Base-by-base conservation (phyloP, 2,888 invertebrate genomes). In the Atherix ibis region DNA sequence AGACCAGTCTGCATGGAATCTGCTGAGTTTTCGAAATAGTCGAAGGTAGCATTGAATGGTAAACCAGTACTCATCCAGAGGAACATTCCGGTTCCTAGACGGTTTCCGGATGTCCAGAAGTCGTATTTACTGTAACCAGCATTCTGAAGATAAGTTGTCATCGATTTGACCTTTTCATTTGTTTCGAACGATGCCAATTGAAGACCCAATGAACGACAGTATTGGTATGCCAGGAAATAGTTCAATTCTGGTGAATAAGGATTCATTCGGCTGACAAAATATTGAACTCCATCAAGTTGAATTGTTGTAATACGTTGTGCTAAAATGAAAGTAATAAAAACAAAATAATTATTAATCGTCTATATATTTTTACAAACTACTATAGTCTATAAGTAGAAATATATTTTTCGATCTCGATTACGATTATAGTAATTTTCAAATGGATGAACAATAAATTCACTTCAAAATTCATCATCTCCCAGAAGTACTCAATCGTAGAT, bases 51-150 rank as follows among this genome's bases (percentile, higher is more conserved):
- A 58, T 87, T 85, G 64, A 85, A 83, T 22, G 84, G 83, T 39
- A 83, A 62, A 10, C 85, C 85, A 22, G 83, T 82, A 55, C 83
- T 84, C 84, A 85, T 83, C 85, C 85, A 87, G 38, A 85, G 64
- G 59, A 80, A 78, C 80, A 83, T 84, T 50, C 82, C 80, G 12
- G 84, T 83, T 22, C 85, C 85, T 38, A 87, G 65, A 47, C 80
- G 76, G 61, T 87, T 87, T 40, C 85, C 85, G 38, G 84, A 84
- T 49, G 84, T 84, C 85, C 85, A 87, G 60, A 83, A 85, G 54
- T 84, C 83, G 49, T 77, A 80, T 52, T 80, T 79, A 45, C 76
- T 76, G 57, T 81, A 82, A 67, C 83, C 83, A 52, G 82, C 82
- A 63, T 83, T 83, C 48, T 71, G 76, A 38, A 87, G 66, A 56